phyloP scores from a whole-genome alignment of 2,113 vertebrate species.

The Poeciliopsis retropinna region DNA sequence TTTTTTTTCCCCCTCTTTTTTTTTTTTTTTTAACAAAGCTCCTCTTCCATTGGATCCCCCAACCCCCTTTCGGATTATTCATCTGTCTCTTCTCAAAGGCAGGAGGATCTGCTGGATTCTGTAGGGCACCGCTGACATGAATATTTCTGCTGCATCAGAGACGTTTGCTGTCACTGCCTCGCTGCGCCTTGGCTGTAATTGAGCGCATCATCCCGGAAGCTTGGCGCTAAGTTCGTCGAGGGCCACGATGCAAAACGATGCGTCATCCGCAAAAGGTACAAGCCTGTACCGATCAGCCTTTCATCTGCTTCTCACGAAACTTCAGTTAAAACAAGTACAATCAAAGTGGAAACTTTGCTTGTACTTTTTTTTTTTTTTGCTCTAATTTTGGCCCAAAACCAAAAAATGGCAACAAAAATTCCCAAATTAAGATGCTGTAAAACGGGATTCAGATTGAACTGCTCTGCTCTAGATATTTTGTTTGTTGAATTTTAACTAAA shows the following conservation, averaged over 20 bases:
- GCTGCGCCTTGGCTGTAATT: constrained; percentile 56
- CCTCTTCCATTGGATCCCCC: constrained; percentile 39
- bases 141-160: constrained; percentile 78
- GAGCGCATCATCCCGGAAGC: constrained; percentile 59
- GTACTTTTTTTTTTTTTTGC: background rate
- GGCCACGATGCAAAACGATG: constrained; percentile 30
- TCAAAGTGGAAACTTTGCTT: background rate
- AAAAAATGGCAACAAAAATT: background rate
- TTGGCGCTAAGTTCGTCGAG: constrained; percentile 41
- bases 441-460: background rate
- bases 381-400: background rate
- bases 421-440: background rate
- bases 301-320: background rate
- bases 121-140: constrained; percentile 69
- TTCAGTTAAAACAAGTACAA: background rate
- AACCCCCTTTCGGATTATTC: constrained; percentile 69
- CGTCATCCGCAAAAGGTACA: background rate
- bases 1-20: constrained; percentile 53
- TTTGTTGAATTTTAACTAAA: background rate
- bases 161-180: constrained; percentile 51
- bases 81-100: constrained; percentile 73
- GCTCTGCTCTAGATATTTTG: background rate
- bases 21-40: constrained; percentile 43
- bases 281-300: background rate
- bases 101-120: constrained; percentile 63